Evolutionary conservation across 1,140 invertebrate genomes (phyloP), one percentile per base, ranked within the genome.

Genomic region (Caerostris darwini): DNA sequence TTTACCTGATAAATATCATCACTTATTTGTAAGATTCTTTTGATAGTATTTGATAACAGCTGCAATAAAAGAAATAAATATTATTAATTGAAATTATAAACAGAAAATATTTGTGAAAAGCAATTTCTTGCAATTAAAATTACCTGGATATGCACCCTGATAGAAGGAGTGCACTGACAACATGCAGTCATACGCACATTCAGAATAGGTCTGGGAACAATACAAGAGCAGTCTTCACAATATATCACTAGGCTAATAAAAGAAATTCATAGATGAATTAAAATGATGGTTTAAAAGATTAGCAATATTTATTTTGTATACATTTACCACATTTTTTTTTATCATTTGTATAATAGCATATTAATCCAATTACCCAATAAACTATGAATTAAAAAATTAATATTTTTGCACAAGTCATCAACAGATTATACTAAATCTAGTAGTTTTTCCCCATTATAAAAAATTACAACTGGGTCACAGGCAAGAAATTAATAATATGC

Each of bases 141-240:
- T 56, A 85, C 83, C 17, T 85, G 7, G 58, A 85, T 19, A 14
- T 85, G 17, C 5, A 19, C 57, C 8, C 7, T 8, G 5, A 34
- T 34, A 85, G 56, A 57, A 14, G 57, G 83, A 3, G n/a, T 4
- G n/a, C n/a, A 59, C 3, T 12, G 12, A 58, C 54, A 57, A 34
- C 17, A n/a, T 7, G 58, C 54, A 58, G 54, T 34, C 83, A 85
- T 58, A 58, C 19, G 57, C 5, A 85, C 83, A 59, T 85, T 85
- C 3, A 85, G 57, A 58, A 85, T 12, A 12, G 83, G 83, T 8
- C 50, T 58, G 3, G 83, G 83, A 58, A 85, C 83, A 59, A 85
- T n/a, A 3, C 3, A n/a, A 50, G 56, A 85, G 50, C 83, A 85
- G 12, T 85, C 56, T 85, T 58, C 56, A 12, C 83, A 85, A 10